These are phyloP conservation scores for Epirrhoe tristata DNA, from an alignment of 2,888 invertebrate genomes.

Conservation along the genomic window DNA sequence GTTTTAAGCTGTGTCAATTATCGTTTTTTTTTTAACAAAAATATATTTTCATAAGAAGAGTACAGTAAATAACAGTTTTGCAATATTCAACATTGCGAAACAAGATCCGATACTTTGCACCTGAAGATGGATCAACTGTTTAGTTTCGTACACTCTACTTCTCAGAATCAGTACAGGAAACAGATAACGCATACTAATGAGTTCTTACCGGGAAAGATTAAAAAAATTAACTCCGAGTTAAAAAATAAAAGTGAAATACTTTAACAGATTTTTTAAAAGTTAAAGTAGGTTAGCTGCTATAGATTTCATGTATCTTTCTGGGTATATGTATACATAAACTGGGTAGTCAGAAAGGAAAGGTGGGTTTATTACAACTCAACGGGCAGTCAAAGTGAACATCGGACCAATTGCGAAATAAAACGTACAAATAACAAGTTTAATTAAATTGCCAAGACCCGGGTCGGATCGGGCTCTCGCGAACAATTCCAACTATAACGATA, in stretches of 20 bases:
- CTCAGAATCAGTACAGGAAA: slow-evolving; percentile 56
- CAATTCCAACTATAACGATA: slow-evolving; percentile 78
- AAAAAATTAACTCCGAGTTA: slow-evolving; percentile 42
- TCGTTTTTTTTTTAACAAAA: background rate
- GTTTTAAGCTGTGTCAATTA: no score
- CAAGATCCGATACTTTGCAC: slow-evolving; percentile 28
- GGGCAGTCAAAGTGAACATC: slow-evolving; percentile 76
- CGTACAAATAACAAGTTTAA: slow-evolving; percentile 84
- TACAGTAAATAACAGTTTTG: slow-evolving; percentile 4
- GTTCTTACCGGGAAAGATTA: slow-evolving; percentile 55
- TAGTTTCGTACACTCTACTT: slow-evolving; percentile 53
- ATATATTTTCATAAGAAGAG: slow-evolving; percentile 4
- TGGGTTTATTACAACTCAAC: slow-evolving; percentile 61
- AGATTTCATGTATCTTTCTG: slow-evolving; percentile 1
- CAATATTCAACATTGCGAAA: slow-evolving; percentile 21
- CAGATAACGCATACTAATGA: slow-evolving; percentile 58
- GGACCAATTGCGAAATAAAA: slow-evolving; percentile 80
- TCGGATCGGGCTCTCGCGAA: slow-evolving; percentile 59
- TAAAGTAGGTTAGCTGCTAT: background rate
- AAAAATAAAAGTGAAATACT: slow-evolving; percentile 3
- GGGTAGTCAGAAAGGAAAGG: slow-evolving; percentile 21
- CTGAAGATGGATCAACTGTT: slow-evolving; percentile 45
- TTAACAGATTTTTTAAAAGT: background rate
- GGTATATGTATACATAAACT: slow-evolving; percentile 17
- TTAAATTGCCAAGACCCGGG: slow-evolving; percentile 79